Evolutionary conservation across 1,140 invertebrate species (phyloP).

Genomic region (Melanaphis sacchari): DNA sequence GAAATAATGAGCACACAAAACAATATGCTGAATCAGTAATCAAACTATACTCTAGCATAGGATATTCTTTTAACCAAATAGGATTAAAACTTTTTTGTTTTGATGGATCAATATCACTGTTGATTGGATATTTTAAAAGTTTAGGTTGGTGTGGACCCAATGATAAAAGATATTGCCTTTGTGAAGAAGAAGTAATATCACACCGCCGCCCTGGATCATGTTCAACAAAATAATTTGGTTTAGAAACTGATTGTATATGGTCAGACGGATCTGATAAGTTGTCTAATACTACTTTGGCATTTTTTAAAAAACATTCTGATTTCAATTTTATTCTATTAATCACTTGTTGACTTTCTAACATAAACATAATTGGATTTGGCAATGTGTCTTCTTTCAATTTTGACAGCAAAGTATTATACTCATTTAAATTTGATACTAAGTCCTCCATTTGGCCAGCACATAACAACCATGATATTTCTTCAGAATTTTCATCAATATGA

Average conservation of each 20-base stretch:
- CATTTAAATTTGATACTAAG: neutral
- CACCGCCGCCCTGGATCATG: constrained; percentile 20
- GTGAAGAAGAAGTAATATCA: neutral
- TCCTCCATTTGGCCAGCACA: neutral
- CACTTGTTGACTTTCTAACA: neutral
- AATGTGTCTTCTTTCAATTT: neutral
- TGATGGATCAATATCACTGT: neutral
- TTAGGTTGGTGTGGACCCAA: no score
- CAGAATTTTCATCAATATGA: neutral
- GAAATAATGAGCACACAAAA: constrained; percentile 44
- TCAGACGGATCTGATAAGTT: neutral
- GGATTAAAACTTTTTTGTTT: constrained; percentile 34
- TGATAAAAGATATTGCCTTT: neutral
- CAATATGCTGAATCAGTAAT: neutral
- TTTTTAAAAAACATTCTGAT: neutral
- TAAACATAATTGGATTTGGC: neutral
- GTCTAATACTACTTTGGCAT: neutral
- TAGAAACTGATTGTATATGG: neutral
- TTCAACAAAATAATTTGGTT: constrained; percentile 9
- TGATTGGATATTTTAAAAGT: neutral
- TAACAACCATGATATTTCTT: constrained; percentile 9
- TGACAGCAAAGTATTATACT: constrained; percentile 3
- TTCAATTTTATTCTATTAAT: neutral
- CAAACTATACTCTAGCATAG: constrained; percentile 47
- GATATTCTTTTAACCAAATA: constrained; percentile 18